Evolutionary conservation across 2,113 vertebrate genomes (phyloP), one percentile per base, ranked within the genome.

Genomic region (Campylomormyrus tamandua): DNA sequence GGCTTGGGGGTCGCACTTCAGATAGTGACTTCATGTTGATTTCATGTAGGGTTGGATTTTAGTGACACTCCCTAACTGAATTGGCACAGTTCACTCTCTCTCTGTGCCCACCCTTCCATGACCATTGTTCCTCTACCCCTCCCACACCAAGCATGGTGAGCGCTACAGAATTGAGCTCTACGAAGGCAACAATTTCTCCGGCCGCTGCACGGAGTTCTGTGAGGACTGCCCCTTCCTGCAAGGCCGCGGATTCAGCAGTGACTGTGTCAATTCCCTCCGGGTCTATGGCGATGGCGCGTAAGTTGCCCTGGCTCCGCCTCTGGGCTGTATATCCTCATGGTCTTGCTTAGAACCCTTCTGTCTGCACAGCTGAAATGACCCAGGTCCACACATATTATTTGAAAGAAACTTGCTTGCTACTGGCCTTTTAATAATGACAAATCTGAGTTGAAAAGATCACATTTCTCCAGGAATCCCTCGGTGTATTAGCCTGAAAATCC

Each of bases 231-330:
- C 97, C 91, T 97, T 97, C 95, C 96, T 99, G 58, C 97, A 97
- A 94, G 96, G 97, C 91, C 95, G 93, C 2, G 97, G 97, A 80
- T 97, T 97, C 95, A 94, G 95, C 96, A 97, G 96, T 92, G 97
- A 93, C 95, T 97, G 96, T 52, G 93, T 98, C 94, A 98, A 97
- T 21, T 96, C 98, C 5, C 90, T 98, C 93, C 96, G 96, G 91
- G 97, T 98, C 89, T 98, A 96, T 0, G 97, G 97, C 5, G 98
- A 98, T 0, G 97, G 97, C 93, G 97, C 97, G 97, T 98, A 94
- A 98, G 98, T 96, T 21, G 31, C 9, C 42, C 39, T 35, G 21
- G 35, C 39, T 39, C 31, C 11, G 10, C n/a, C 49, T 83, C 21
- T 19, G 46, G 7, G 19, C 21, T 49, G 17, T 48, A n/a, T 1